phyloP scores from a whole-genome alignment of 2,888 invertebrate genomes.

The Stenchaetothrips biformis region DNA sequence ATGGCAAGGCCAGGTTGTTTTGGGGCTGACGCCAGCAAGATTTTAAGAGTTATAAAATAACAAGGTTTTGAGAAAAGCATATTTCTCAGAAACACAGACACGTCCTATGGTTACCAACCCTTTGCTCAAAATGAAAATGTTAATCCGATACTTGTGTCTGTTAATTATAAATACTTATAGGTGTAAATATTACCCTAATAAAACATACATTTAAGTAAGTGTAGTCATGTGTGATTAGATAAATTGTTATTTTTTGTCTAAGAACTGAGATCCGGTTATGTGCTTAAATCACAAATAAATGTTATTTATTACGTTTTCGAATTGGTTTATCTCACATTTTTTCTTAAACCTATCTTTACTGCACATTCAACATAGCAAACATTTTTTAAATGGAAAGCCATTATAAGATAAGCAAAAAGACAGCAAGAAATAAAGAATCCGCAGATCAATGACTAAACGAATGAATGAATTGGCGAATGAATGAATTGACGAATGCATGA shows the following conservation, averaged over 20 bases:
- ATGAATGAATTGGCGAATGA: too few relatives aligned
- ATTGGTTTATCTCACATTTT: neutral
- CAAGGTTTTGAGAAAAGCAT: neutral
- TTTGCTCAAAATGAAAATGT: neutral
- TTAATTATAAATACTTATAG: too few relatives aligned
- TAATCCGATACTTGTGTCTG: too few relatives aligned
- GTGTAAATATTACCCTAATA: too few relatives aligned
- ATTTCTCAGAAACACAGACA: too few relatives aligned
- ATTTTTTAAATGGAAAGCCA: neutral
- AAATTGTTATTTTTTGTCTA: neutral
- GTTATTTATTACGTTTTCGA: slow-evolving; percentile 12
- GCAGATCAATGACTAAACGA: too few relatives aligned
- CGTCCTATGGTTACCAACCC: neutral
- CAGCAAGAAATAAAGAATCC: too few relatives aligned
- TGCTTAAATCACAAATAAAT: neutral
- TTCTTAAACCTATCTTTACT: neutral
- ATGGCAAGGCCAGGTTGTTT: too few relatives aligned
- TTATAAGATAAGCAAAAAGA: neutral
- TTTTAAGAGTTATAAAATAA: too few relatives aligned
- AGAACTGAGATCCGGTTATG: slow-evolving; percentile 15
- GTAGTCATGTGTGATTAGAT: neutral
- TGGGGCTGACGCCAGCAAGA: too few relatives aligned
- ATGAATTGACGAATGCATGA: too few relatives aligned
- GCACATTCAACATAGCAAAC: too few relatives aligned
- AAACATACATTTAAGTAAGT: neutral